Evolutionary conservation across 2,797 vertebrate genomes (phyloP).

Genomic region (Cyprinella venusta): DNA sequence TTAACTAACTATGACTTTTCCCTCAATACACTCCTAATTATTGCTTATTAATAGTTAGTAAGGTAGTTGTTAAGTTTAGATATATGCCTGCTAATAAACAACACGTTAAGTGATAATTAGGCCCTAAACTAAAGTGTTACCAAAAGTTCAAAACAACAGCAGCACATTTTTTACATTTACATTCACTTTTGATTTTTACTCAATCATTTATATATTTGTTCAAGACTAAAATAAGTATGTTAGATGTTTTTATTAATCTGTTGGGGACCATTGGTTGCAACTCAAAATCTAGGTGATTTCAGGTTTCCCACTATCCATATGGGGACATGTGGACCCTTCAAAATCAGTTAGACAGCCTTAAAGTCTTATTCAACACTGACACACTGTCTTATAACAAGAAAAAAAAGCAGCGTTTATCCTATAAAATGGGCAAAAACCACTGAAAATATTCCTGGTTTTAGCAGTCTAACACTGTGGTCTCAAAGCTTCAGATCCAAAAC

Average conservation of each 20-base stretch:
- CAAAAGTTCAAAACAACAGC: background rate
- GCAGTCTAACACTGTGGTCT: slow-evolving; percentile 43
- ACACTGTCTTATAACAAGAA: background rate
- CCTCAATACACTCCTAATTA: background rate
- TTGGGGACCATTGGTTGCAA: background rate
- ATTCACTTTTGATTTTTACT: background rate
- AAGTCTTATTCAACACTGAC: background rate
- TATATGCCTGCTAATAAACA: background rate
- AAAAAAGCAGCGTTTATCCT: background rate
- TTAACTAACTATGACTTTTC: background rate
- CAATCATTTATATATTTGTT: too few relatives aligned
- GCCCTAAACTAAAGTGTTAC: background rate
- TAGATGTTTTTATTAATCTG: background rate
- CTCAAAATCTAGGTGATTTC: background rate
- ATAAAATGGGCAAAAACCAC: slow-evolving; percentile 37
- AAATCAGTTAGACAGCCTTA: background rate
- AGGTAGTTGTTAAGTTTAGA: background rate
- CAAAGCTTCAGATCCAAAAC: slow-evolving; percentile 64
- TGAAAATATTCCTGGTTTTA: slow-evolving; percentile 46
- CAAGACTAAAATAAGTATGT: background rate
- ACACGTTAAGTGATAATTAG: background rate
- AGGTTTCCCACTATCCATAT: background rate
- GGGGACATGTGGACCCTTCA: background rate
- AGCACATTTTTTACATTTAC: too few relatives aligned
- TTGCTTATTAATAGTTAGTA: background rate